Evolutionary conservation across 2,888 invertebrate genomes (phyloP).

Genomic region (Malthinus flaveolus): DNA sequence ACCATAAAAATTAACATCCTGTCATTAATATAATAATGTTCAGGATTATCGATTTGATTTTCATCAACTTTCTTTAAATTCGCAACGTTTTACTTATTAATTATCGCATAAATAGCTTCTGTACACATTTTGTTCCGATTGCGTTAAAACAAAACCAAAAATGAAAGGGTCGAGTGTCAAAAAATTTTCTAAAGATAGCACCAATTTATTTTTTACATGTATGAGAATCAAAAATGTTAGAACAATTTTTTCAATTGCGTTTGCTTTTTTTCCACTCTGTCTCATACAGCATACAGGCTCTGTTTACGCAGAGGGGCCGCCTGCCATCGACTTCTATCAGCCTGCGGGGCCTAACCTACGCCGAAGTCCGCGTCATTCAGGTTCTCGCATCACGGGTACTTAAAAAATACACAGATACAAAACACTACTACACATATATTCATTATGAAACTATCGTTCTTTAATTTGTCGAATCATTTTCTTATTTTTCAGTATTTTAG

Average conservation of each 20-base stretch:
- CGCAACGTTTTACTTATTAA: too few species aligned
- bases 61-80: background rate
- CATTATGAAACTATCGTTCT: conserved; percentile 18
- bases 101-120: too few species aligned
- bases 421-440: conserved; percentile 36
- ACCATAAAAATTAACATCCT: too few species aligned
- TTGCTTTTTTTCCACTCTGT: conserved; percentile 55
- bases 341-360: conserved; percentile 59
- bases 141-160: too few species aligned
- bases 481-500: background rate
- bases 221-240: conserved; percentile 45
- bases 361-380: conserved; percentile 55
- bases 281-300: conserved; percentile 58
- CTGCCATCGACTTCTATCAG: conserved; percentile 56
- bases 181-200: conserved; percentile 47
- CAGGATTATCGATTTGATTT: too few species aligned
- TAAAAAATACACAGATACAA: conserved; percentile 49
- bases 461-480: background rate
- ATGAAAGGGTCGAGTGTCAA: conserved; percentile 36
- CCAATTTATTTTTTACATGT: conserved; percentile 31
- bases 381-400: conserved; percentile 57
- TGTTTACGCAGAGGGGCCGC: conserved; percentile 58
- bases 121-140: too few species aligned
- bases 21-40: too few species aligned
- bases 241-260: conserved; percentile 43